phyloP scores from a whole-genome alignment of 2,888 invertebrate species.

The Xylota segnis region DNA sequence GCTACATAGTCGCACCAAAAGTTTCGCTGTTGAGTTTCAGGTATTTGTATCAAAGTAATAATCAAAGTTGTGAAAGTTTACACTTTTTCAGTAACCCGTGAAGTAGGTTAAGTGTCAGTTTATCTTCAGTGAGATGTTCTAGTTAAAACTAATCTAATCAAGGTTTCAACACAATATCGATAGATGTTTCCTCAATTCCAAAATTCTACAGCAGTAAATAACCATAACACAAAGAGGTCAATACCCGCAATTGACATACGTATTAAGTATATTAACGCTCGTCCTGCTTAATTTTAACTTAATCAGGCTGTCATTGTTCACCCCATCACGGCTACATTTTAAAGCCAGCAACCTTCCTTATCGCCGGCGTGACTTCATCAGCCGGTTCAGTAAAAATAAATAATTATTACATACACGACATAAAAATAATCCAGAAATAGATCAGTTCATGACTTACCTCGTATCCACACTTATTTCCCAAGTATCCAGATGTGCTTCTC shows the following conservation, averaged over 20 bases:
- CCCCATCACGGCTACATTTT: background rate
- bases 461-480: conserved; percentile 69
- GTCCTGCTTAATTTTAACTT: background rate
- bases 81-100: background rate
- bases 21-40: background rate
- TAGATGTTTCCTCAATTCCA: no score
- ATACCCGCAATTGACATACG: conserved; percentile 12
- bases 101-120: background rate
- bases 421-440: background rate
- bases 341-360: background rate
- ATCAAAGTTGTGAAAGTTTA: background rate
- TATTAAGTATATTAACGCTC: background rate
- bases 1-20: no score
- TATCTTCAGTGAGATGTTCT: background rate
- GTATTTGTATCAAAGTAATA: background rate
- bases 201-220: background rate
- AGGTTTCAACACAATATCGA: background rate
- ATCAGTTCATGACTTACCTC: conserved; percentile 52
- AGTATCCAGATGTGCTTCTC: conserved; percentile 63
- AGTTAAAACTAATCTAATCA: conserved; percentile 10
- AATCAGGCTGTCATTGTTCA: conserved; percentile 10
- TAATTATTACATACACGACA: conserved; percentile 30
- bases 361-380: background rate
- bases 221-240: conserved; percentile 27
- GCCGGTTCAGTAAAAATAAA: conserved; percentile 17